phyloP scores from a whole-genome alignment of 2,797 vertebrate species.

The Neoniphon sammara region DNA sequence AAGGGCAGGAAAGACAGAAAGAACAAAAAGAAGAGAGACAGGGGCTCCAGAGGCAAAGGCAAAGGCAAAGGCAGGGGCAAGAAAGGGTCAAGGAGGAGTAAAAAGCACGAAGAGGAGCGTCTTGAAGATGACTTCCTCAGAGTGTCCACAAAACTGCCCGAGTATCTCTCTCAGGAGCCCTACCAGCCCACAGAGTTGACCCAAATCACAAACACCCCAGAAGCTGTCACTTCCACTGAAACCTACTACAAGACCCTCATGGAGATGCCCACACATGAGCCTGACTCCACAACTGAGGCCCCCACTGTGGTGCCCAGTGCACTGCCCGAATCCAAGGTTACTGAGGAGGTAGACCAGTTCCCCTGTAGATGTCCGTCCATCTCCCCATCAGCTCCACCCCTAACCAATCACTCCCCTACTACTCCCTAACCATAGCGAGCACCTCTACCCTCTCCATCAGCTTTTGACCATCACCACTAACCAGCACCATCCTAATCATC shows the following conservation, averaged over 20 bases:
- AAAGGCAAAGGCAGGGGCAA: constrained; percentile 72
- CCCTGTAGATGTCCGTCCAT: constrained; percentile 39
- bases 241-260: constrained; percentile 47
- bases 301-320: constrained; percentile 45
- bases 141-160: constrained; percentile 66
- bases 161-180: constrained; percentile 68
- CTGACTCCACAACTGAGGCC: constrained; percentile 67
- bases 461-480: constrained; percentile 69
- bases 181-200: constrained; percentile 53
- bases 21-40: constrained; percentile 83
- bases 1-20: constrained; percentile 81
- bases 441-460: constrained; percentile 41
- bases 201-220: constrained; percentile 24
- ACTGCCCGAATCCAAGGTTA: constrained; percentile 67
- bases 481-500: constrained; percentile 61
- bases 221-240: constrained; percentile 39
- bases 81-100: constrained; percentile 76
- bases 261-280: constrained; percentile 74
- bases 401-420: constrained; percentile 69
- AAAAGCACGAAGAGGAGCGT: constrained; percentile 67
- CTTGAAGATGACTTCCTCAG: constrained; percentile 74
- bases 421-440: constrained; percentile 70
- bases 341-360: constrained; percentile 75
- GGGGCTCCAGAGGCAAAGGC: constrained; percentile 75
- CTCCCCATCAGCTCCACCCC: constrained; percentile 33